These are phyloP conservation scores for Cepaea nemoralis DNA, from an alignment of 1,140 invertebrate species.

Conservation along the genomic window DNA sequence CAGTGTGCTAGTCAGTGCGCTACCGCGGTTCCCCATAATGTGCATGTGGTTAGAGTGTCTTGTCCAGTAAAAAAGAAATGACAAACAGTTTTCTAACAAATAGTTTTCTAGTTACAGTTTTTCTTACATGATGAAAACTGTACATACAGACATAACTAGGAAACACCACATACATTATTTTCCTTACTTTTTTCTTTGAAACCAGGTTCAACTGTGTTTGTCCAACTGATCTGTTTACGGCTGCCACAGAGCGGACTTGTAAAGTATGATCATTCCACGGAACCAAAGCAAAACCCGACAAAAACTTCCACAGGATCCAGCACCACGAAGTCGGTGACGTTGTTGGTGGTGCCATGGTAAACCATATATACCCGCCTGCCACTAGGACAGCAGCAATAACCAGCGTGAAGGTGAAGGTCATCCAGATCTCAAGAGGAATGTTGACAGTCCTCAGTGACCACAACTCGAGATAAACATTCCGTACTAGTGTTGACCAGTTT, in stretches of 20 bases:
- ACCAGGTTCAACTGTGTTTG: not conserved
- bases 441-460: not conserved
- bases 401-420: conserved; percentile 8
- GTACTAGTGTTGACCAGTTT: too few relatives aligned
- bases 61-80: too few relatives aligned
- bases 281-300: not conserved
- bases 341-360: not conserved
- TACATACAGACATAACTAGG: too few relatives aligned
- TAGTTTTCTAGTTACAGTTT: too few relatives aligned
- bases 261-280: not conserved
- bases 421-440: not conserved
- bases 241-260: not conserved
- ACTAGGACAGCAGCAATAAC: conserved; percentile 15
- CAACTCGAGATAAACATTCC: too few relatives aligned
- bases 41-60: too few relatives aligned
- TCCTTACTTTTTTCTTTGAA: not conserved
- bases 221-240: not conserved
- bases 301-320: not conserved
- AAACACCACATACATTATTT: too few relatives aligned
- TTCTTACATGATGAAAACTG: too few relatives aligned
- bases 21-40: too few relatives aligned
- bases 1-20: too few relatives aligned
- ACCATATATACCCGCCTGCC: conserved; percentile 5
- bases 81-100: too few relatives aligned
- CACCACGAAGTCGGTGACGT: conserved; percentile 20